Percentiles rank a stretch among this genome's conserved stretches.
Evolutionary conservation across 2,888 invertebrate genomes (phyloP).

Genomic region (Maniola hyperantus): DNA sequence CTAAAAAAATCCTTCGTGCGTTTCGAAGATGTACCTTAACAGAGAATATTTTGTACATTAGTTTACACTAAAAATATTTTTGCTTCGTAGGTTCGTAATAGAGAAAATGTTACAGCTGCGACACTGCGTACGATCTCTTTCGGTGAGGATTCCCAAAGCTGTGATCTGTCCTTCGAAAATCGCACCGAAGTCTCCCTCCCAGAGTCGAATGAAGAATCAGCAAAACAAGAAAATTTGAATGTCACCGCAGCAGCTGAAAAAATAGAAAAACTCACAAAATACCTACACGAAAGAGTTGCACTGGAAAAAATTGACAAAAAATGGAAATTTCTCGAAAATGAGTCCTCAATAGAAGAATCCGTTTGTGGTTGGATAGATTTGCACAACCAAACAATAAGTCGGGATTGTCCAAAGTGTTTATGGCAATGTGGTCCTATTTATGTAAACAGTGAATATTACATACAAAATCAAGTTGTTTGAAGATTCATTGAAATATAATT

Average conservation of each 20-base stretch:
- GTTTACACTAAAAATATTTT: not conserved
- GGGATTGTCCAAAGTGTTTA: constrained; percentile 72
- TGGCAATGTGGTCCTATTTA: constrained; percentile 75
- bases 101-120: constrained; percentile 61
- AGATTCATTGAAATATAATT: constrained; percentile 61
- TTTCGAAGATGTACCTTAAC: not conserved
- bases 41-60: not conserved
- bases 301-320: constrained; percentile 55
- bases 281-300: constrained; percentile 55
- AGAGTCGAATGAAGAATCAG: constrained; percentile 55
- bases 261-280: constrained; percentile 78
- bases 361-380: constrained; percentile 59
- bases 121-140: constrained; percentile 53
- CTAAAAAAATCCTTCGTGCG: no score
- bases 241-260: constrained; percentile 72
- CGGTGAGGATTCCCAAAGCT: constrained; percentile 51
- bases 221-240: constrained; percentile 49
- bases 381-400: constrained; percentile 45
- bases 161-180: constrained; percentile 62
- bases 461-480: constrained; percentile 55
- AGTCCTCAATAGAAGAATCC: constrained; percentile 34
- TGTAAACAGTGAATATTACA: constrained; percentile 59
- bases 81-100: constrained; percentile 70
- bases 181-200: constrained; percentile 55
- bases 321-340: constrained; percentile 55